Conservation (phyloP, 2,113 vertebrate species). For the Gadus chalcogrammus region DNA sequence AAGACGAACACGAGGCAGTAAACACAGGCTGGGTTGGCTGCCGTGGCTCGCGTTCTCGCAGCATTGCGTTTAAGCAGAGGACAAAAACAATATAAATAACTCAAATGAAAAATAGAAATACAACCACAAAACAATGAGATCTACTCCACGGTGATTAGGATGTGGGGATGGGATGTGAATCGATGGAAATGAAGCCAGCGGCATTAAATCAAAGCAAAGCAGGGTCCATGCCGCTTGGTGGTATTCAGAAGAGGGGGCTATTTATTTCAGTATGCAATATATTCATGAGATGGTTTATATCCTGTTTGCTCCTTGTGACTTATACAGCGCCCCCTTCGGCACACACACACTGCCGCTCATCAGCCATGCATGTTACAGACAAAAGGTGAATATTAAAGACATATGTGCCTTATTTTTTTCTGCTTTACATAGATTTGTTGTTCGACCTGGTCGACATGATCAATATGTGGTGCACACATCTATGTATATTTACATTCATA, state of each 20-base stretch:
- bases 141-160: constrained; percentile 38
- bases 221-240: constrained; percentile 48
- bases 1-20: constrained; percentile 6
- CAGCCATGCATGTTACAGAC: constrained; percentile 49
- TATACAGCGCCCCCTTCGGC: constrained; percentile 58
- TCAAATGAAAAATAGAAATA: neutral
- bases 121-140: neutral
- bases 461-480: too few relatives aligned
- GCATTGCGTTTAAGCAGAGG: constrained; percentile 30
- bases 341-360: constrained; percentile 51
- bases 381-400: constrained; percentile 40
- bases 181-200: constrained; percentile 43
- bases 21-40: constrained; percentile 31
- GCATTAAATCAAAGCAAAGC: constrained; percentile 56
- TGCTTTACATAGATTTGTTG: constrained; percentile 49
- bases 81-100: constrained; percentile 16
- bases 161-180: constrained; percentile 49
- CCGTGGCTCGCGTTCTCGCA: too few relatives aligned
- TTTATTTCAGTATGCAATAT: constrained; percentile 73
- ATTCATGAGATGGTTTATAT: constrained; percentile 62
- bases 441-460: neutral
- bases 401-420: constrained; percentile 24
- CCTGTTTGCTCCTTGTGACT: constrained; percentile 57
- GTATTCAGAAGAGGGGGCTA: constrained; percentile 73
- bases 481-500: too few relatives aligned